Conservation (phyloP, 2,113 vertebrate genomes). For the Pelmatolapia mariae region DNA sequence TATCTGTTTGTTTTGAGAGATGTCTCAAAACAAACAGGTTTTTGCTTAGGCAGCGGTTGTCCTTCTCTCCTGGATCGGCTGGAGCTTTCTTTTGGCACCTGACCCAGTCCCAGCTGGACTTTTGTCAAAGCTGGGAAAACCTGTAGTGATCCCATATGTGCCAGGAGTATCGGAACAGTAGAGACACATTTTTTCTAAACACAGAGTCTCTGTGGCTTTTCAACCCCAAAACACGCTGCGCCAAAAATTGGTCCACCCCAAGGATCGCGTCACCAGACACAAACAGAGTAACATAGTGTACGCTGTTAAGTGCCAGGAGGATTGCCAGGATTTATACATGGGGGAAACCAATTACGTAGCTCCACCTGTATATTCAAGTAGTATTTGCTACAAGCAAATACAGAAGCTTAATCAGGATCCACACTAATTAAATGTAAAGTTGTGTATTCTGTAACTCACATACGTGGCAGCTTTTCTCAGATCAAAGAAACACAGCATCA, state of each 20-base stretch:
- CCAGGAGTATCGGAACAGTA: not conserved
- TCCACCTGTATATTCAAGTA: not conserved
- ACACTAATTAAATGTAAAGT: not conserved
- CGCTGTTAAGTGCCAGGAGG: not conserved
- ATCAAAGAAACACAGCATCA: not conserved
- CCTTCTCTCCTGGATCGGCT: not conserved
- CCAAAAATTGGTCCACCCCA: not conserved
- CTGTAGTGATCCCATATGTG: rapidly evolving
- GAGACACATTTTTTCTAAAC: rapidly evolving
- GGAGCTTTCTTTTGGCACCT: not conserved
- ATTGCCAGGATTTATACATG: not conserved
- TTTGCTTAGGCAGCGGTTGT: rapidly evolving
- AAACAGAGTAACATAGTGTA: not conserved
- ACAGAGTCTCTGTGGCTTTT: not conserved
- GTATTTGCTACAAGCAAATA: not conserved
- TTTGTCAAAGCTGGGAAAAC: not conserved
- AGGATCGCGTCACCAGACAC: rapidly evolving
- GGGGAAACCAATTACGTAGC: rapidly evolving
- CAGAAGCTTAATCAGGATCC: not conserved
- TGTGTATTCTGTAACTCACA: not conserved
- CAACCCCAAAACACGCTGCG: not conserved
- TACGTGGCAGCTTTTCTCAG: not conserved
- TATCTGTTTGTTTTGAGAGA: not conserved
- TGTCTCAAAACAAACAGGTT: not conserved
- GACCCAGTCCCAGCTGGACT: not conserved